A percentile compares a stretch with the other conserved stretches of the same genome.
Evolutionary conservation across 2,113 vertebrate genomes (phyloP).

Genomic region (Triplophysa rosa): DNA sequence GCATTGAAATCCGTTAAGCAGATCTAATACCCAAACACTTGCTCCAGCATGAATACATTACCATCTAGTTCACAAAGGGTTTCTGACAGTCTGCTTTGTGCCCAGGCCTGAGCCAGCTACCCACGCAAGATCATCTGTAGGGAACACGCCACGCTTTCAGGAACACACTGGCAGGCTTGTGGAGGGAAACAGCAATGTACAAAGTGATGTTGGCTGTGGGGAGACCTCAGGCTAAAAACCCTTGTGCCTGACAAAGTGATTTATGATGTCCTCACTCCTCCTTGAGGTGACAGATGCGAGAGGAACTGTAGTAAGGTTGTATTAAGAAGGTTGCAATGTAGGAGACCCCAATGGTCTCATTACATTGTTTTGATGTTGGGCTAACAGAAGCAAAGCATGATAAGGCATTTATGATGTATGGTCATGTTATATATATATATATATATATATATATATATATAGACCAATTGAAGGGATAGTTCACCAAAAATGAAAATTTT

Average conservation of each 20-base stretch:
- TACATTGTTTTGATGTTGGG: slow-evolving; percentile 75
- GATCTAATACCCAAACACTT: slow-evolving; percentile 4
- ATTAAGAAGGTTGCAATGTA: slow-evolving; percentile 1
- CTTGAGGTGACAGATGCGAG: slow-evolving; percentile 67
- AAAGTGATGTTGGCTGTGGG: slow-evolving; percentile 64
- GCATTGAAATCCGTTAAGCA: neutral
- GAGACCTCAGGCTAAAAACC: slow-evolving; percentile 67
- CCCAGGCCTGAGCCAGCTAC: slow-evolving; percentile 52
- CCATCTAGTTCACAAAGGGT: neutral
- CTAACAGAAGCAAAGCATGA: slow-evolving; percentile 60
- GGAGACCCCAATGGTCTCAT: slow-evolving; percentile 71
- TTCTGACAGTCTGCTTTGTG: slow-evolving; percentile 48
- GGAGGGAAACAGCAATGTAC: slow-evolving; percentile 62
- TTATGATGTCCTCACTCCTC: slow-evolving; percentile 70
- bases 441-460: slow-evolving; percentile 20
- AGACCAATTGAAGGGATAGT: neutral
- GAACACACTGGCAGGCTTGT: slow-evolving; percentile 44
- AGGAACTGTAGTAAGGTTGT: slow-evolving; percentile 39
- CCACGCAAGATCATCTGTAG: slow-evolving; percentile 54
- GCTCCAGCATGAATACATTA: slow-evolving; percentile 6
- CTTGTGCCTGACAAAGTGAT: slow-evolving; percentile 73
- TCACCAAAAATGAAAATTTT: too few relatives aligned
- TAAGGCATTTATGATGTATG: slow-evolving; percentile 59
- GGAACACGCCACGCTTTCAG: slow-evolving; percentile 56
- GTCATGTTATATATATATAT: slow-evolving; percentile 17